Percentiles rank a stretch among this genome's conserved stretches.
phyloP scores from a whole-genome alignment of 2,113 vertebrate genomes.

The Urocolius indicus region DNA sequence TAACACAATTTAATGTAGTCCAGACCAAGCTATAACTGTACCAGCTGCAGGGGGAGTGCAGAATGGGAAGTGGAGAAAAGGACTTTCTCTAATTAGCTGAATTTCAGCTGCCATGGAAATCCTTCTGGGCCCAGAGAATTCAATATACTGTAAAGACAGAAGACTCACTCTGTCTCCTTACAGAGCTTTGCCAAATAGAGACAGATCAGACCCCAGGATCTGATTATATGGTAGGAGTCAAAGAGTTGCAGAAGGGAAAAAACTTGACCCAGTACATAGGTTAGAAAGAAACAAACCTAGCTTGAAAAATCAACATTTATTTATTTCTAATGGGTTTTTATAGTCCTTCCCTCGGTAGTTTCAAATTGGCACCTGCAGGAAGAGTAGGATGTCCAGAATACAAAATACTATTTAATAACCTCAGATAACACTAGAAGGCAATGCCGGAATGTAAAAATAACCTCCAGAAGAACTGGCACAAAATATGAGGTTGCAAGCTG shows the following conservation, averaged over 20 bases:
- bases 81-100: slow-evolving; percentile 11
- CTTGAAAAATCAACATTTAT: not conserved
- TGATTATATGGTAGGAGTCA: not conserved
- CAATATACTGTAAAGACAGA: not conserved
- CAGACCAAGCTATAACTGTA: not conserved
- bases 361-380: slow-evolving; percentile 7
- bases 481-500: not conserved
- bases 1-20: not conserved
- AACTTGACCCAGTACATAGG: not conserved
- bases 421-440: not conserved
- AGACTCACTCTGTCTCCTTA: not conserved
- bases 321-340: not conserved
- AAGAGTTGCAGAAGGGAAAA: not conserved
- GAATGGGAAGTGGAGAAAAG: not conserved
- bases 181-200: not conserved
- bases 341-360: not conserved
- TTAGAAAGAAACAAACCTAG: not conserved
- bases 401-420: slow-evolving; percentile 6
- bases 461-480: not conserved
- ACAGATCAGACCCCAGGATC: not conserved
- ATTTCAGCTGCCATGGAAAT: slow-evolving; percentile 22
- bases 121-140: slow-evolving; percentile 13
- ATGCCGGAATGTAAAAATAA: not conserved
- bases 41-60: not conserved
- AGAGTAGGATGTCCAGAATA: not conserved